Percentiles rank a stretch among this genome's conserved stretches.
phyloP scores from a whole-genome alignment of 2,113 vertebrate species.

The Ploceus nigricollis region DNA sequence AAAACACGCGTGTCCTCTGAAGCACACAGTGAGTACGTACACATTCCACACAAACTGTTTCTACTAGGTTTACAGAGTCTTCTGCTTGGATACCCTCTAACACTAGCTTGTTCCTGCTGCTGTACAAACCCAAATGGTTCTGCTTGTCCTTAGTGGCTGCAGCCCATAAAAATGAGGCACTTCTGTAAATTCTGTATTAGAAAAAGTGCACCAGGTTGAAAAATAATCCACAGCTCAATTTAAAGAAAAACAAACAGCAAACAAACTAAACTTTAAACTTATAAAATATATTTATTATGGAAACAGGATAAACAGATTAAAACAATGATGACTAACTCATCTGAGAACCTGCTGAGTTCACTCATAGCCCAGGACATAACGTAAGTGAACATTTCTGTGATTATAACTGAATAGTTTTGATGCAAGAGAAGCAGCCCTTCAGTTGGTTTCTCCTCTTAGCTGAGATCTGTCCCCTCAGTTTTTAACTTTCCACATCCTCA shows the following conservation, averaged over 20 bases:
- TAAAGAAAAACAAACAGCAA: background rate
- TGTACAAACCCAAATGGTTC: background rate
- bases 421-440: background rate
- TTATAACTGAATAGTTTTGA: background rate
- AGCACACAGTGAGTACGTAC: background rate
- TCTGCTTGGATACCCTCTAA: background rate
- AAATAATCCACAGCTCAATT: background rate
- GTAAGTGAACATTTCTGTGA: background rate
- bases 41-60: background rate
- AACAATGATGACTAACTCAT: conserved; percentile 17
- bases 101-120: background rate
- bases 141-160: background rate
- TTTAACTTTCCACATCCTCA: background rate
- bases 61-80: background rate
- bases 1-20: background rate
- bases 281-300: background rate
- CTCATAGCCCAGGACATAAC: background rate
- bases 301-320: conserved; percentile 35
- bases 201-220: background rate
- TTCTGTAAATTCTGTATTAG: background rate
- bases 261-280: background rate
- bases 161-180: background rate
- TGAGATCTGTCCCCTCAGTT: background rate
- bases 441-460: background rate
- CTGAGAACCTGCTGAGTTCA: background rate